Base-by-base conservation (phyloP, 2,888 invertebrate genomes). In the Formica aserva region DNA sequence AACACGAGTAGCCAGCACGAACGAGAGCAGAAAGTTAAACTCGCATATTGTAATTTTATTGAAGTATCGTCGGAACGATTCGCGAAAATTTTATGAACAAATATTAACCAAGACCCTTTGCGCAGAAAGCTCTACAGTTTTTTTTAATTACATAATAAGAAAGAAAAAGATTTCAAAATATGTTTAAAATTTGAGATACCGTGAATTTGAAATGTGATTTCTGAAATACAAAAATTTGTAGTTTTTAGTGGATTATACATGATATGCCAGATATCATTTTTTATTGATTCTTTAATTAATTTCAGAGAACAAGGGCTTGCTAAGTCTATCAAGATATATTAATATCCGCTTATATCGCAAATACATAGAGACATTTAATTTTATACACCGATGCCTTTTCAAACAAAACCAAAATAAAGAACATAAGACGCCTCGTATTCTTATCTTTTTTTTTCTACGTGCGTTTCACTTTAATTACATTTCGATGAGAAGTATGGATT, bases 1-100 rank as follows among this genome's bases (percentile, higher is more conserved):
- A 29, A 45, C 41, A 52, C 26, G 32, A 57, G 62, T 57, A 72
- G 38, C 22, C 9, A 22, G 9, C 48, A 4, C 26, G 18, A 38
- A 13, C 18, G 48, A 67, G 18, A 18, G 35, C 13, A 11, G n/a
- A 26, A 60, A 48, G 29, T 57, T 32, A 32, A 32, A 13, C 2
- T 48, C n/a, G 52, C n/a, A 9, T 22, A 32, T 78, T 9, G n/a
- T 26, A 35, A n/a, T 66, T 67, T 78, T 55, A 41, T 71, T 72
- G 22, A 18, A 52, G 8, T n/a, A 3, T 57, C 8, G 22, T 32
- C 13, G 13, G 8, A 18, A n/a, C 26, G 4, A 3, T 32, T 67
- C 41, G 26, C 29, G 29, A 41, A 41, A 5, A 22, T 78, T 78
- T 45, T 32, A 22, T 18, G 6, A 45, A 57, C 57, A 22, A 72